These are phyloP conservation scores for Hedya salicella DNA, from an alignment of 2,888 invertebrate genomes.

Conservation along the genomic window DNA sequence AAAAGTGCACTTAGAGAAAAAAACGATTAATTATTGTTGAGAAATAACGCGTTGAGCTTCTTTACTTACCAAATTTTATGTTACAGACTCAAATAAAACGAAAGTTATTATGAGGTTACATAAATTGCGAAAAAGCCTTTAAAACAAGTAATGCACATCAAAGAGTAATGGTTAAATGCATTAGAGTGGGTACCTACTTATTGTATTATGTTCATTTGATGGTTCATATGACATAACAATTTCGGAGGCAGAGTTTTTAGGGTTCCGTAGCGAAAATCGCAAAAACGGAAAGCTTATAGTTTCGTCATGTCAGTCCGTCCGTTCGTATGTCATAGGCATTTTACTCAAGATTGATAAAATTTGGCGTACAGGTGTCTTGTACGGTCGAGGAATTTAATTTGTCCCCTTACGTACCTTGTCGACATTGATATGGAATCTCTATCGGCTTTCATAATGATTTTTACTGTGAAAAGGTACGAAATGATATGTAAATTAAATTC, in stretches of 20 bases:
- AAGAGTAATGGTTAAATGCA: slow-evolving; percentile 29
- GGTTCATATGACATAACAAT: slow-evolving; percentile 29
- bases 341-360: too few species aligned
- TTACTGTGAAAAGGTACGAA: too few species aligned
- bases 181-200: slow-evolving; percentile 32
- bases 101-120: slow-evolving; percentile 30
- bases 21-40: slow-evolving; percentile 19
- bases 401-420: too few species aligned
- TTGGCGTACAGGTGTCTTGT: too few species aligned
- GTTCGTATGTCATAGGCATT: too few species aligned
- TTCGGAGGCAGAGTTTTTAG: slow-evolving; percentile 5
- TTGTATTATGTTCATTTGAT: slow-evolving; percentile 15
- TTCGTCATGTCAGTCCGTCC: too few species aligned
- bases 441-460: too few species aligned
- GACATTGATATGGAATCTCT: too few species aligned
- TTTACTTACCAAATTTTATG: slow-evolving; percentile 7
- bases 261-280: too few species aligned
- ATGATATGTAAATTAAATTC: too few species aligned
- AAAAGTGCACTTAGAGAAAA: slow-evolving; percentile 27
- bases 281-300: too few species aligned
- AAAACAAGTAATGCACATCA: slow-evolving; percentile 38
- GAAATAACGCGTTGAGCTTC: slow-evolving; percentile 17
- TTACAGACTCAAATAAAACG: slow-evolving; percentile 5
- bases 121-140: slow-evolving; percentile 29
- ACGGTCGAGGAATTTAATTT: too few species aligned